These are phyloP conservation scores for Furnarius figulus DNA, from an alignment of 2,113 vertebrate species.

Conservation along the genomic window DNA sequence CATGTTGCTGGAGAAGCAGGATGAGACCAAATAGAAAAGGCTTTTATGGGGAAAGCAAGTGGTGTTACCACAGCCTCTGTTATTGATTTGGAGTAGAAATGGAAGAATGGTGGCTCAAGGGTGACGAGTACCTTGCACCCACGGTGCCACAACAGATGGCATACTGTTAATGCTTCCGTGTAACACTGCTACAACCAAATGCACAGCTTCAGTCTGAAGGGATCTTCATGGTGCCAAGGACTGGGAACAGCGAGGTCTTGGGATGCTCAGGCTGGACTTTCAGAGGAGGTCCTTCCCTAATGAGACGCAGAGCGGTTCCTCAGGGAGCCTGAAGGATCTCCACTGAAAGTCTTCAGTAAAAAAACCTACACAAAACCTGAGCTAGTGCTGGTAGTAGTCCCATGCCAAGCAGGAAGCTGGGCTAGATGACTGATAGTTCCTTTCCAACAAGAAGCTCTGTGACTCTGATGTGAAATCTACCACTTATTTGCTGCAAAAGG, in stretches of 20 bases:
- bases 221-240: background rate
- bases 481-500: background rate
- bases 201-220: background rate
- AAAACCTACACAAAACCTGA: background rate
- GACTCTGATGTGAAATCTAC: background rate
- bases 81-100: background rate
- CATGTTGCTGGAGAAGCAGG: background rate
- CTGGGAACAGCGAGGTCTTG: background rate
- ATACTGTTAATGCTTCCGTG: accelerated
- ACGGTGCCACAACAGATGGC: background rate
- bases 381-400: background rate
- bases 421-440: background rate
- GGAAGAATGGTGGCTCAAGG: background rate
- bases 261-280: background rate
- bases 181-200: background rate
- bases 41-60: background rate
- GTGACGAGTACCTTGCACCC: background rate
- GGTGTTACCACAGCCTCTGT: background rate
- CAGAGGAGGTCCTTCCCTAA: background rate
- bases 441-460: background rate
- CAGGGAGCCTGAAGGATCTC: background rate
- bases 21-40: background rate
- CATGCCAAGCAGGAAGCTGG: background rate
- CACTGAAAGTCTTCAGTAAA: background rate
- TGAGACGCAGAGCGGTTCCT: background rate